Percentiles rank a stretch among this genome's conserved stretches.
phyloP scores from a whole-genome alignment of 2,888 invertebrate species.

The Synanthedon myopaeformis region DNA sequence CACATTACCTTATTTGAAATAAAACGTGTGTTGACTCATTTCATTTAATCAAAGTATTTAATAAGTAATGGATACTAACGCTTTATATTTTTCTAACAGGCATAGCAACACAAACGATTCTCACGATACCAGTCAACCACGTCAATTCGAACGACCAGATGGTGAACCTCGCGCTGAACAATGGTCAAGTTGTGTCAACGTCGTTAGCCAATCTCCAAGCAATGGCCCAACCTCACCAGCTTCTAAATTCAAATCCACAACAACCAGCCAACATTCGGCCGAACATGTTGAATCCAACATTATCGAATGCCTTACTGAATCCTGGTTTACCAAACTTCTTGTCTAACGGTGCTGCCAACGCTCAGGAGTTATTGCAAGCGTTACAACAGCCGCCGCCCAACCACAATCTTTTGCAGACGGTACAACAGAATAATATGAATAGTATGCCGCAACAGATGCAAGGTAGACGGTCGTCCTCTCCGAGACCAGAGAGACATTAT shows the following conservation, averaged over 20 bases:
- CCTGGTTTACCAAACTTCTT: slow-evolving; percentile 79
- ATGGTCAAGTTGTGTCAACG: slow-evolving; percentile 88
- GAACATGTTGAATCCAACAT: slow-evolving; percentile 69
- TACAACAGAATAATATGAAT: slow-evolving; percentile 60
- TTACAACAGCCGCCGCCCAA: slow-evolving; percentile 74
- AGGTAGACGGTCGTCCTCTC: slow-evolving; percentile 60
- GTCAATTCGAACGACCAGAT: slow-evolving; percentile 81
- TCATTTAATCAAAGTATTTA: not conserved
- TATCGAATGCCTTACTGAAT: slow-evolving; percentile 78
- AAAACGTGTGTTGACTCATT: too few relatives aligned
- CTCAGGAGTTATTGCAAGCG: slow-evolving; percentile 81
- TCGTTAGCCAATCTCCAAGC: slow-evolving; percentile 84
- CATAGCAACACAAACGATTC: slow-evolving; percentile 93
- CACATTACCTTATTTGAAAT: too few relatives aligned
- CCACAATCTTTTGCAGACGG: slow-evolving; percentile 59
- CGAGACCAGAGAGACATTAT: slow-evolving; percentile 57
- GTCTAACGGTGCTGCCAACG: slow-evolving; percentile 75
- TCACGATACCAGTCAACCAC: slow-evolving; percentile 94
- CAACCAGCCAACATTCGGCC: slow-evolving; percentile 53
- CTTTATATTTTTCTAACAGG: slow-evolving; percentile 65
- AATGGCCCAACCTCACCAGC: slow-evolving; percentile 79
- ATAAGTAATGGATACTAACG: not conserved
- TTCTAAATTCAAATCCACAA: slow-evolving; percentile 72
- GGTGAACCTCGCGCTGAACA: slow-evolving; percentile 85
- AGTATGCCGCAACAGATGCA: slow-evolving; percentile 61